A percentile compares a stretch with the other conserved stretches of the same genome.
Conservation (phyloP, 2,797 vertebrate species). For the Alcedo atthis region DNA sequence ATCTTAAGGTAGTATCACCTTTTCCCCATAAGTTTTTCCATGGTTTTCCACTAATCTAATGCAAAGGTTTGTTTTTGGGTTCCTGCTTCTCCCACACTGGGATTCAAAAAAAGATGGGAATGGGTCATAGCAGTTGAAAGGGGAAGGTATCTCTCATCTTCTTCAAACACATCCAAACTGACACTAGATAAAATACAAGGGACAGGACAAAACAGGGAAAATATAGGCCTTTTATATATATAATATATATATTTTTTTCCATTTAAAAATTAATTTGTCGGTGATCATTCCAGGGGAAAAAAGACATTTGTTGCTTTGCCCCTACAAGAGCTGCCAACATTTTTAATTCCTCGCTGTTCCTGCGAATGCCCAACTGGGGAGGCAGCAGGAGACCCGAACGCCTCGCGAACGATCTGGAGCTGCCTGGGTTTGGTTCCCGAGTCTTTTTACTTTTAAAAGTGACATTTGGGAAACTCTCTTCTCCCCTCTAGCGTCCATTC, state of each 20-base stretch:
- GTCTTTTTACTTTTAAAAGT: background rate
- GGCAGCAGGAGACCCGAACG: background rate
- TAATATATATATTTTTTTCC: too few species aligned
- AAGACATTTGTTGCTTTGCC: background rate
- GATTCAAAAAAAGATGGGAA: background rate
- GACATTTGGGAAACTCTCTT: background rate
- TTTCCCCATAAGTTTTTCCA: too few species aligned
- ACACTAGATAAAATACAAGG: background rate
- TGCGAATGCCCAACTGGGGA: background rate
- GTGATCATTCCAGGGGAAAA: too few species aligned
- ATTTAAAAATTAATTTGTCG: too few species aligned
- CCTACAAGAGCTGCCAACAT: background rate
- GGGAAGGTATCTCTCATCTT: background rate
- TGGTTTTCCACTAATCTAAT: too few species aligned
- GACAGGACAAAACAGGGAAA: background rate
- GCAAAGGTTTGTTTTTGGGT: background rate
- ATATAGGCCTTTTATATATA: background rate
- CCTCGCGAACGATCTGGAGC: background rate
- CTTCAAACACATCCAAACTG: too few species aligned
- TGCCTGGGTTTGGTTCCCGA: background rate
- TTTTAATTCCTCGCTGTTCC: background rate
- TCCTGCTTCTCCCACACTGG: background rate
- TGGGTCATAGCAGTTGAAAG: background rate
- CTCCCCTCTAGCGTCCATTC: constrained; percentile 45
- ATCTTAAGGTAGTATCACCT: too few species aligned